These are phyloP conservation scores for Rhabdornis inornatus DNA, from an alignment of 2,113 vertebrate species.

Conservation along the genomic window DNA sequence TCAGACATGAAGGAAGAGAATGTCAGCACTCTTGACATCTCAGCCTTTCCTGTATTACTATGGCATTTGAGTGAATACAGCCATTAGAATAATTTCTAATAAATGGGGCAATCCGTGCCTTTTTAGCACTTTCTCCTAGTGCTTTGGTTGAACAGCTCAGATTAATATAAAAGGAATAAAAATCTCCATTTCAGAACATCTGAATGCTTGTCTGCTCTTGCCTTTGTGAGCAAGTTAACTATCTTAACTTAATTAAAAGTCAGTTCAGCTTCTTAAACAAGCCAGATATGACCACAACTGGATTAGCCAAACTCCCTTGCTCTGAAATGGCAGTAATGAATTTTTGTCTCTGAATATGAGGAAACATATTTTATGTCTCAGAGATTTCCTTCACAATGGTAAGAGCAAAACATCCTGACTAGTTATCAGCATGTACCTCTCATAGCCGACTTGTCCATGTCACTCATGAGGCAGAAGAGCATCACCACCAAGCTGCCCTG, in stretches of 20 bases:
- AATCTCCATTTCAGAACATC: not conserved
- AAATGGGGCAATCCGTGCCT: not conserved
- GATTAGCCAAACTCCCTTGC: not conserved
- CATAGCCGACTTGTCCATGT: rapidly evolving
- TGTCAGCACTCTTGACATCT: not conserved
- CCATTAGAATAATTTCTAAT: not conserved
- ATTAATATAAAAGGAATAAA: not conserved
- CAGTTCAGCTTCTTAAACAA: not conserved
- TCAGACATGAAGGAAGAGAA: not conserved
- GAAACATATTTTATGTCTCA: not conserved
- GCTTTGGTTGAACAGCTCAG: not conserved
- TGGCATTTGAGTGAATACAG: not conserved
- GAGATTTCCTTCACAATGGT: not conserved
- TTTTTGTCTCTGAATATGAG: not conserved
- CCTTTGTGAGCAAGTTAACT: not conserved
- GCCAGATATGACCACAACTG: not conserved
- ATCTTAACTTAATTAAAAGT: not conserved
- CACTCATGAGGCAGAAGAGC: rapidly evolving
- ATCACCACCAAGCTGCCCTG: rapidly evolving
- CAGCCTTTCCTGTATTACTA: not conserved
- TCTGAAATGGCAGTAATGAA: not conserved
- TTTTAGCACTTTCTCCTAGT: not conserved
- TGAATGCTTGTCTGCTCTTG: not conserved
- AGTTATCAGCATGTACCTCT: rapidly evolving
- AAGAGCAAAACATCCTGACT: not conserved